These are phyloP conservation scores for Myotis yumanensis DNA, from an alignment of 2,113 vertebrate species.

Conservation along the genomic window DNA sequence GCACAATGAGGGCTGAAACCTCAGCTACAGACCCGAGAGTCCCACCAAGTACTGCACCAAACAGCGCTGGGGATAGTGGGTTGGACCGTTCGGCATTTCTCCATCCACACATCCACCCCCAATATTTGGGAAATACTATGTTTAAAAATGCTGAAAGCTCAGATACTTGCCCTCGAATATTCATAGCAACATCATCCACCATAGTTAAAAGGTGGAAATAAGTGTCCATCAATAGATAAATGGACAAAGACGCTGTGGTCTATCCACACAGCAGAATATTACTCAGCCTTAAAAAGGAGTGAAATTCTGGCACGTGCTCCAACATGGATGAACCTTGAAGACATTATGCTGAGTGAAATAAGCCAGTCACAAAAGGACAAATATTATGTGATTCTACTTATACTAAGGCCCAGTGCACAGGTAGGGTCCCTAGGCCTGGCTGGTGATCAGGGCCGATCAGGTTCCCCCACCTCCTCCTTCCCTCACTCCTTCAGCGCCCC, in stretches of 20 bases:
- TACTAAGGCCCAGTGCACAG: fast-evolving
- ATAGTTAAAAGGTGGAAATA: not conserved
- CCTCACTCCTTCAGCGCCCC: too few species aligned
- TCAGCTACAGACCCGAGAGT: not conserved
- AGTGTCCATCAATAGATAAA: not conserved
- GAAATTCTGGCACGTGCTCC: not conserved
- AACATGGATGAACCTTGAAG: not conserved
- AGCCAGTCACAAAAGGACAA: not conserved
- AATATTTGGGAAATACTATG: not conserved
- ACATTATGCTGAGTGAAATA: not conserved
- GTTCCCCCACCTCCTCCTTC: too few species aligned
- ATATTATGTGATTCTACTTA: fast-evolving
- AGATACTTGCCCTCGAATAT: not conserved
- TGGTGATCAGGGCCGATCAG: too few species aligned
- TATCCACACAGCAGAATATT: not conserved
- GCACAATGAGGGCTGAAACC: not conserved
- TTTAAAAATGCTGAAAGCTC: not conserved
- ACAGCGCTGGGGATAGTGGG: fast-evolving
- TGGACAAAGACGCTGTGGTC: not conserved
- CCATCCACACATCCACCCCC: not conserved
- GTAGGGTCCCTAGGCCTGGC: too few species aligned
- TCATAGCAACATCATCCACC: not conserved
- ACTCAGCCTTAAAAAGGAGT: not conserved
- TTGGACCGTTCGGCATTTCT: not conserved
- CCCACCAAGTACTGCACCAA: not conserved